Evolutionary conservation across 2,113 vertebrate species (phyloP).

Genomic region (Stigmatopora argus): DNA sequence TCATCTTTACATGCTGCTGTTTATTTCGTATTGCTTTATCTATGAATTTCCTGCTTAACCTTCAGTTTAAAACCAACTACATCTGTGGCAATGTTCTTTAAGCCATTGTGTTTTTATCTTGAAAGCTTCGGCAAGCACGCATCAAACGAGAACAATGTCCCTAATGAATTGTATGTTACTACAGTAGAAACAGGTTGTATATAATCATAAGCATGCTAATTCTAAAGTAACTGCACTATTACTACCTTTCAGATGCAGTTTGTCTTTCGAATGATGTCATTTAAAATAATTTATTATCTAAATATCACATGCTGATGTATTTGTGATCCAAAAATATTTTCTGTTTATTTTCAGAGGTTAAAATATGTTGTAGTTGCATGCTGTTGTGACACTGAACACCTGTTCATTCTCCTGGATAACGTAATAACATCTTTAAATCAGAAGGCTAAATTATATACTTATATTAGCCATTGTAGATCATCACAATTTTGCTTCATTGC

Average conservation of each 20-base stretch:
- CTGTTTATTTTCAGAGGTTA: not conserved
- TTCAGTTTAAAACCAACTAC: not conserved
- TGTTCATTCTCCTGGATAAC: not conserved
- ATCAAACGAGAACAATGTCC: not conserved
- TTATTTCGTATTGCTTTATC: not conserved
- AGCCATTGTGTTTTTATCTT: not conserved
- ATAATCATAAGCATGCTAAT: not conserved
- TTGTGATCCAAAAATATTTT: not conserved
- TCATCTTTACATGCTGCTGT: not conserved
- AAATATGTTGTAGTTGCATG: not conserved
- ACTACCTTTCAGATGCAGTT: not conserved
- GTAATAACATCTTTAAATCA: not conserved
- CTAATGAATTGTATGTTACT: not conserved
- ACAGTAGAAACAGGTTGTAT: not conserved
- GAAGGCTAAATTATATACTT: not conserved
- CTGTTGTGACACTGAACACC: not conserved
- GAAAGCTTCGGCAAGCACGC: not conserved
- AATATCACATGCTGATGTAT: not conserved
- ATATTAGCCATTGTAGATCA: not conserved
- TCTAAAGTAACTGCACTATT: not conserved
- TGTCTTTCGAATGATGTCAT: not conserved
- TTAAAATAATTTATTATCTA: not conserved
- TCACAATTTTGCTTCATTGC: not conserved
- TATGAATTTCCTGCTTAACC: not conserved
- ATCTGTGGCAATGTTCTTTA: not conserved